These are phyloP conservation scores for Sebastiscus albofasciatus DNA, from an alignment of 2,797 vertebrate species.

Conservation along the genomic window DNA sequence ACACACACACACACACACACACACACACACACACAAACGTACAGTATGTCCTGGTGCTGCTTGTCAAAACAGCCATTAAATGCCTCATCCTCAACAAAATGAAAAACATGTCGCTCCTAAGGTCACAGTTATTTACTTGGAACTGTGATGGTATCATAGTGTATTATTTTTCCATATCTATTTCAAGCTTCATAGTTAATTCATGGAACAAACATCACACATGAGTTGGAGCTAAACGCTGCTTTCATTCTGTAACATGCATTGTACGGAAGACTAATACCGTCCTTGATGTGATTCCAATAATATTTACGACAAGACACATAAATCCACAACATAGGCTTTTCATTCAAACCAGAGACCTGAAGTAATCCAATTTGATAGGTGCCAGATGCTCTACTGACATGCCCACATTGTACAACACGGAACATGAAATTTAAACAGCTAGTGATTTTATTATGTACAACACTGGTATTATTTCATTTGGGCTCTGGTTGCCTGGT, in stretches of 20 bases:
- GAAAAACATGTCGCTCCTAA: neutral
- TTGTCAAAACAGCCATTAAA: constrained; percentile 57
- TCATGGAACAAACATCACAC: constrained; percentile 3
- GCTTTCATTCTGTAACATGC: constrained; percentile 10
- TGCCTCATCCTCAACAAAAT: neutral
- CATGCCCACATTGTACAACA: constrained; percentile 7
- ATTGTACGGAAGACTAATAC: neutral
- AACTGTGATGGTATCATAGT: constrained; percentile 1
- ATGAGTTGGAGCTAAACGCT: neutral
- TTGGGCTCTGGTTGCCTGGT: neutral
- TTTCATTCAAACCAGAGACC: neutral
- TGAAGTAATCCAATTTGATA: constrained; percentile 38
- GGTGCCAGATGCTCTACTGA: constrained; percentile 31
- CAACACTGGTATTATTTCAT: neutral
- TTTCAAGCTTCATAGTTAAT: constrained; percentile 27
- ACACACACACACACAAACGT: neutral
- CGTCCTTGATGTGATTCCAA: constrained; percentile 4
- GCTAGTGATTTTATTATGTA: neutral
- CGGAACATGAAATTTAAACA: neutral
- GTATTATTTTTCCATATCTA: constrained; percentile 6
- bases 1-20: constrained; percentile 18
- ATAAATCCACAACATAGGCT: constrained; percentile 4
- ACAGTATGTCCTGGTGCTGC: constrained; percentile 21
- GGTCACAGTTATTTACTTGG: constrained; percentile 49
- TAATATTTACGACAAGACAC: constrained; percentile 18